A percentile compares a stretch with the other conserved stretches of the same genome.
phyloP scores from a whole-genome alignment of 2,888 invertebrate species.

The Caenorhabditis virilis region DNA sequence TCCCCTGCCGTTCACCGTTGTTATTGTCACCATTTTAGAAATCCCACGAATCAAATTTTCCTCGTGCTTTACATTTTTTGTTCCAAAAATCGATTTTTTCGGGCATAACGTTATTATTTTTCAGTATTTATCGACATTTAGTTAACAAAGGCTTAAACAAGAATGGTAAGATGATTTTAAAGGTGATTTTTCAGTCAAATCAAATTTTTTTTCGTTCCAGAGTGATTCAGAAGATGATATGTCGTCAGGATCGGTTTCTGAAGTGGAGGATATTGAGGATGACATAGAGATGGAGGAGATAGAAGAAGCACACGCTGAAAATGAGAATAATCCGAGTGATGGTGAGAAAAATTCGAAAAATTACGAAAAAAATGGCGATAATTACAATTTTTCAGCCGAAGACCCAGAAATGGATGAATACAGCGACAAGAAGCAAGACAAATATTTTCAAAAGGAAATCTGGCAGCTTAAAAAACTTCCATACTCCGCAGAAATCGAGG shows the following conservation, averaged over 20 bases:
- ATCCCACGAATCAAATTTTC: neutral
- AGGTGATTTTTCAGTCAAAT: too few species aligned
- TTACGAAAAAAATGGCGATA: too few species aligned
- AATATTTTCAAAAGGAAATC: conserved; percentile 58
- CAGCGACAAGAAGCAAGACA: conserved; percentile 25
- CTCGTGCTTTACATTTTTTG: neutral
- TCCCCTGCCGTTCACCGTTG: neutral
- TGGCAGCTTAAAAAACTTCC: conserved; percentile 64
- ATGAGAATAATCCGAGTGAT: conserved; percentile 23
- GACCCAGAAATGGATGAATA: conserved; percentile 10
- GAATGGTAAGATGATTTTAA: neutral
- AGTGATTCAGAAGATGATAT: conserved; percentile 47
- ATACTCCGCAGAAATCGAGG: conserved; percentile 53
- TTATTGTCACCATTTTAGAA: neutral
- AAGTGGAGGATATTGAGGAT: conserved; percentile 38
- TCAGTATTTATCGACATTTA: neutral
- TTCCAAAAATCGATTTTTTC: too few species aligned
- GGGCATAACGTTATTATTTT: too few species aligned
- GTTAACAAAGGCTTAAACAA: neutral
- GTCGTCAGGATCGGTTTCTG: conserved; percentile 25
- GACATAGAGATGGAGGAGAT: conserved; percentile 41
- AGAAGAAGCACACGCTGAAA: conserved; percentile 26
- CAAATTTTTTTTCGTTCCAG: conserved; percentile 15
- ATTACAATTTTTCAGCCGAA: conserved; percentile 16
- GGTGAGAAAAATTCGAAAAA: conserved; percentile 12